Evolutionary conservation across 2,797 vertebrate genomes (phyloP), one percentile per base, ranked within the genome.

Genomic region (Lutra lutra): DNA sequence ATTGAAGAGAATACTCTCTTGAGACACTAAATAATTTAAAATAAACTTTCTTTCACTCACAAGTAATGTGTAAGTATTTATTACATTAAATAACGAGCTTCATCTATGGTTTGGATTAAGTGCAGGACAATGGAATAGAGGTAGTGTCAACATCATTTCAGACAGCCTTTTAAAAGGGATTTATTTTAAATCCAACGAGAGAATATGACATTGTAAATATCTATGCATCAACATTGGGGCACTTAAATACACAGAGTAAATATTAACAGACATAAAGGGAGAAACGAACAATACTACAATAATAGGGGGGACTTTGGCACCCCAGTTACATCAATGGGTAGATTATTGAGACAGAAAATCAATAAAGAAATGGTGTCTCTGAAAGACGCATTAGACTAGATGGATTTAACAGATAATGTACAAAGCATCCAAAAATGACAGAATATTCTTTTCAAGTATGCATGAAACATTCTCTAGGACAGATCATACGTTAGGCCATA

Each of bases 51-150:
- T 87, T 51, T 73, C 40, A 68, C 29, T 86, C n/a, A 91, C 13
- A 78, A 78, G 40, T 38, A 90, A 89, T 12, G 21, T 6, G 1
- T 32, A 85, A 62, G 2, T 17, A 78, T 66, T 90, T 89, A 64
- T 35, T 83, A 66, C 1, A 62, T 54, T 56, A 88, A 64, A 43
- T 32, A 43, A 51, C 72, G 4, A 79, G 83, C 5, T 79, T 84
- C 75, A 35, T 80, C 84, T 79, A 29, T 77, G 88, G 23, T 94
- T 91, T 91, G 25, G 79, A 48, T 96, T 88, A 91, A 64, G 68
- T 20, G 11, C 35, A 95, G 46, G 80, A 89, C 73, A 72, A 75
- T 14, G 29, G 23, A 64, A 77, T 48, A 92, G 29, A 84, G 21
- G 54, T 35, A 43, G 25, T 29, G 89, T 40, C 46, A 70, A 86